These are phyloP conservation scores for Salmo trutta DNA, from an alignment of 2,797 vertebrate species.

Conservation along the genomic window DNA sequence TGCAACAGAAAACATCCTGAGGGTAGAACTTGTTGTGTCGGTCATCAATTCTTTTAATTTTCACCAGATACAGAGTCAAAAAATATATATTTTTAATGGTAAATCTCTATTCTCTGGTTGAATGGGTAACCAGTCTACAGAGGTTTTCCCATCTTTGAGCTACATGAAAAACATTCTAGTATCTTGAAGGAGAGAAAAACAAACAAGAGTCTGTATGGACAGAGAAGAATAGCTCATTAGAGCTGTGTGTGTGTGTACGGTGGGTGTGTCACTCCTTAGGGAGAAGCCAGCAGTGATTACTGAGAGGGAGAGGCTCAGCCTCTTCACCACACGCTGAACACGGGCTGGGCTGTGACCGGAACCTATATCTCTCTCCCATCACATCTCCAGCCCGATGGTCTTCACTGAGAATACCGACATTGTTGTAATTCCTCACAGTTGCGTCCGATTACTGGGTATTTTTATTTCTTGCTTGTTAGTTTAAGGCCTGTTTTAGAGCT, in stretches of 20 bases:
- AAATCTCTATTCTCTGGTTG: neutral
- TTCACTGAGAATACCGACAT: constrained; percentile 7
- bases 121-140: neutral
- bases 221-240: neutral
- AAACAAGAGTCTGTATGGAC: neutral
- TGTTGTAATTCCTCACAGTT: neutral
- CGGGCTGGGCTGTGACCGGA: neutral
- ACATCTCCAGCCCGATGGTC: neutral
- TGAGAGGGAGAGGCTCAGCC: neutral
- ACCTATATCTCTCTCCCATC: too few relatives aligned
- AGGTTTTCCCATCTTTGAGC: neutral
- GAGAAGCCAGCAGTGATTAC: constrained; percentile 15
- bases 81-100: neutral
- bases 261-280: constrained; percentile 10
- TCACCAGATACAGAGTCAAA: too few relatives aligned
- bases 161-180: neutral
- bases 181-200: neutral
- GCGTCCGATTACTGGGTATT: constrained; percentile 11
- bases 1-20: constrained; percentile 28
- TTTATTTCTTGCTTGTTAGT: constrained; percentile 26
- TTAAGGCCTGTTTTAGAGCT: constrained; percentile 37
- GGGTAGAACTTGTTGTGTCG: neutral
- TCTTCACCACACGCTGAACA: neutral
- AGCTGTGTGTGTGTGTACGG: neutral
- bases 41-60: too few relatives aligned